phyloP scores from a whole-genome alignment of 2,888 invertebrate genomes.

The Sthenelais limicola region DNA sequence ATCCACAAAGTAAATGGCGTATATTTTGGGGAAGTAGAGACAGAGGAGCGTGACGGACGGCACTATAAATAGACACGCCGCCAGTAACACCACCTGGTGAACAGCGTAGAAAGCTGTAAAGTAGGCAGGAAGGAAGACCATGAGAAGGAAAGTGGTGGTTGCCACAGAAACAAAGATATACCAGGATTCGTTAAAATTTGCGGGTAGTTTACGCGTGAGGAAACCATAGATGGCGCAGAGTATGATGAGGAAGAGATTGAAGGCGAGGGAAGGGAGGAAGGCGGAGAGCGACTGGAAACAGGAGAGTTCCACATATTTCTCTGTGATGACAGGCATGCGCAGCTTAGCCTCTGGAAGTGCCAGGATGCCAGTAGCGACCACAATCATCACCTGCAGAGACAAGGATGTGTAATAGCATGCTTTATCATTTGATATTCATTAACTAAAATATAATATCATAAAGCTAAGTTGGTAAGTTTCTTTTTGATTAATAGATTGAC shows the following conservation, averaged over 20 bases:
- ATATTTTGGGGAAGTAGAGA: slow-evolving; percentile 46
- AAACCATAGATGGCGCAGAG: slow-evolving; percentile 48
- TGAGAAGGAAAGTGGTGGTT: slow-evolving; percentile 49
- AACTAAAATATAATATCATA: no score
- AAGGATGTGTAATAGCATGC: no score
- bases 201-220: slow-evolving; percentile 47
- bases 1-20: slow-evolving; percentile 46
- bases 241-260: slow-evolving; percentile 47
- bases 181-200: slow-evolving; percentile 52
- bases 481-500: no score
- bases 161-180: slow-evolving; percentile 51
- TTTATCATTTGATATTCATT: no score
- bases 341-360: not conserved
- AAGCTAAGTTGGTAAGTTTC: no score
- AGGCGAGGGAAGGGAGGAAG: slow-evolving; percentile 56
- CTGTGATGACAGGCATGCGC: slow-evolving; percentile 47
- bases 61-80: slow-evolving; percentile 45
- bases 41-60: slow-evolving; percentile 45
- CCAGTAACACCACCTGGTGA: slow-evolving; percentile 47
- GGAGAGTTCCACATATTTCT: slow-evolving; percentile 56
- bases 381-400: slow-evolving; percentile 15
- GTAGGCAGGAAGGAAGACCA: slow-evolving; percentile 49
- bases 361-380: not conserved
- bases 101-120: slow-evolving; percentile 45
- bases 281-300: slow-evolving; percentile 56